These are phyloP conservation scores for Eurosta solidaginis DNA, from an alignment of 1,140 invertebrate species.

Conservation along the genomic window DNA sequence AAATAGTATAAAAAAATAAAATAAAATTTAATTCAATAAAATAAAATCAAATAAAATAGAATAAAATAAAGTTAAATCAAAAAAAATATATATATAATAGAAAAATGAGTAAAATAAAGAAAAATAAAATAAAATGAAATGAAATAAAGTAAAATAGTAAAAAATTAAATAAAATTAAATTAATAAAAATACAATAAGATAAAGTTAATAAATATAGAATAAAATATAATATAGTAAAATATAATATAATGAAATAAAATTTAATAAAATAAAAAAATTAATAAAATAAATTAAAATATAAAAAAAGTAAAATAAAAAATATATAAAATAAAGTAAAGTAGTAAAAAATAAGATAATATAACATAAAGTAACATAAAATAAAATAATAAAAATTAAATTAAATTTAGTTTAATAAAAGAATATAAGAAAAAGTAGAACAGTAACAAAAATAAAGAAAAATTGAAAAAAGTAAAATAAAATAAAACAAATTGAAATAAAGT, in stretches of 20 bases:
- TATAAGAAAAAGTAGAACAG: no score
- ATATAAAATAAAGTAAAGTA: no score
- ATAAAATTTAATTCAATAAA: neutral
- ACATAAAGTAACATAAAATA: no score
- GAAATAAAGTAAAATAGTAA: neutral
- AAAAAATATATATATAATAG: neutral
- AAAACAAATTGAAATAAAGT: no score
- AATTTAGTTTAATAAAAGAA: no score
- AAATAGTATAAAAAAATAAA: no score
- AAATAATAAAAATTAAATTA: no score
- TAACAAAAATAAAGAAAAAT: no score
- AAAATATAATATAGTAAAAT: neutral
- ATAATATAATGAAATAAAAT: neutral
- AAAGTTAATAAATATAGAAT: neutral
- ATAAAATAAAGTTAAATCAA: neutral
- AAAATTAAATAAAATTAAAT: neutral
- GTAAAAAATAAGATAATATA: no score
- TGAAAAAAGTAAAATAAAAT: no score
- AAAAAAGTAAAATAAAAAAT: no score
- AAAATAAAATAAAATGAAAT: neutral
- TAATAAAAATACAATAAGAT: neutral
- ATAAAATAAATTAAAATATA: neutral
- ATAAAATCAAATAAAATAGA: neutral
- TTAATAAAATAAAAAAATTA: neutral
- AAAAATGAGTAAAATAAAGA: neutral